Percentiles rank a stretch among this genome's conserved stretches.
These are phyloP conservation scores for Laticauda laticaudata DNA, from an alignment of 2,113 vertebrate genomes.

Conservation along the genomic window DNA sequence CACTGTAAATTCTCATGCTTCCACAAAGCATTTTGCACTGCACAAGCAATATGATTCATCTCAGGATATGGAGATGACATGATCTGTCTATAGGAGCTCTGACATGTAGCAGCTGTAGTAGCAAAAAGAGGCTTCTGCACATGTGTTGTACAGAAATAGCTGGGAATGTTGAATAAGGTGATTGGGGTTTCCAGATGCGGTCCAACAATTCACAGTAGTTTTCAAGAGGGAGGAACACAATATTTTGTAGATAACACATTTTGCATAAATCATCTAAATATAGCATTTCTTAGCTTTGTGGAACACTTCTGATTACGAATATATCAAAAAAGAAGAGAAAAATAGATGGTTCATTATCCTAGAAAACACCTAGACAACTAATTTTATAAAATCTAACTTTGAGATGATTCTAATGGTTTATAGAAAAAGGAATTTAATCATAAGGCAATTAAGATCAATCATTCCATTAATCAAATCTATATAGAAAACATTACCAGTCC, in stretches of 20 bases:
- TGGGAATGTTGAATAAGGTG: neutral
- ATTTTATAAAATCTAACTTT: neutral
- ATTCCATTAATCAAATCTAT: conserved; percentile 23
- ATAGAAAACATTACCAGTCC: neutral
- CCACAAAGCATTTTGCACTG: neutral
- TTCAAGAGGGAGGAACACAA: neutral
- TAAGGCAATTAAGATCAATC: conserved; percentile 36
- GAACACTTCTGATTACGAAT: neutral
- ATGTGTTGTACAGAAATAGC: neutral
- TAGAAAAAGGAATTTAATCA: conserved; percentile 1
- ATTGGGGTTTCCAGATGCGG: neutral
- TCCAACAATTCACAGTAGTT: neutral
- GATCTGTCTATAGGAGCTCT: neutral
- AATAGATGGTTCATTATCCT: neutral
- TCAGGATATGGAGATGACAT: neutral
- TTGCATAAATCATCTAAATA: neutral
- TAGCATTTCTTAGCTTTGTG: neutral
- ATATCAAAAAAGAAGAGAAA: neutral
- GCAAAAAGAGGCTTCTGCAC: neutral
- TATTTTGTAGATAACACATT: neutral
- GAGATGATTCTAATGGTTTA: neutral
- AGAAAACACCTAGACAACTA: neutral
- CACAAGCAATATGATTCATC: neutral
- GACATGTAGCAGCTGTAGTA: neutral
- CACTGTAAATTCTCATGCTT: neutral